These are phyloP conservation scores for Lanius ludovicianus DNA, from an alignment of 2,113 vertebrate species.

Conservation along the genomic window DNA sequence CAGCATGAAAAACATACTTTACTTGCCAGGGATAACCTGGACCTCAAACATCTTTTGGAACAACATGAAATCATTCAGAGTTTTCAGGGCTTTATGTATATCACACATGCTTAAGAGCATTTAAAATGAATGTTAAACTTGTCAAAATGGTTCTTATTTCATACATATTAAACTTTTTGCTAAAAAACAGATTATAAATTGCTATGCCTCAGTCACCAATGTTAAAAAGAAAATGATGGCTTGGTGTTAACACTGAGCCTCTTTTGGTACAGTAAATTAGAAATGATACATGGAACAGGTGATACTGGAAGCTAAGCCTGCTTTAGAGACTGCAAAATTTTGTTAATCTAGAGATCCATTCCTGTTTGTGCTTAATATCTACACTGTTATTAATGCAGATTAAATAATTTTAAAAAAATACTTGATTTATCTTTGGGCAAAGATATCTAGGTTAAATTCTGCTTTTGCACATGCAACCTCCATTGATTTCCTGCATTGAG, in stretches of 20 bases:
- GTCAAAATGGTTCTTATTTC: not conserved
- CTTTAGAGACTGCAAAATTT: not conserved
- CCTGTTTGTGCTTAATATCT: not conserved
- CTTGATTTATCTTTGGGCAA: not conserved
- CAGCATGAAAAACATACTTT: not conserved
- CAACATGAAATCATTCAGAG: not conserved
- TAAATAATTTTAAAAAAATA: rapidly evolving
- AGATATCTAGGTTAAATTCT: not conserved
- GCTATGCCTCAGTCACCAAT: not conserved
- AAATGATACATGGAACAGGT: not conserved
- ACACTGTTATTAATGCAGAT: not conserved
- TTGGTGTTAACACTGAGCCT: not conserved
- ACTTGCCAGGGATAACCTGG: not conserved
- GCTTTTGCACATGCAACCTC: not conserved
- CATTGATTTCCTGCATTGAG: not conserved
- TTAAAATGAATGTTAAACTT: not conserved
- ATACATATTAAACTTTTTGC: not conserved
- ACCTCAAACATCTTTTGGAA: not conserved
- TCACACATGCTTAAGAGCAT: not conserved
- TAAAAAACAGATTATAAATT: not conserved
- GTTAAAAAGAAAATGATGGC: not conserved
- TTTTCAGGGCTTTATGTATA: not conserved
- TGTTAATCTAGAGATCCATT: not conserved
- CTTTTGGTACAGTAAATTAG: not conserved
- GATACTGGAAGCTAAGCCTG: not conserved